A percentile compares a stretch with the other conserved stretches of the same genome.
These are phyloP conservation scores for Campylomormyrus tamandua DNA, from an alignment of 2,113 vertebrate genomes.

Conservation along the genomic window DNA sequence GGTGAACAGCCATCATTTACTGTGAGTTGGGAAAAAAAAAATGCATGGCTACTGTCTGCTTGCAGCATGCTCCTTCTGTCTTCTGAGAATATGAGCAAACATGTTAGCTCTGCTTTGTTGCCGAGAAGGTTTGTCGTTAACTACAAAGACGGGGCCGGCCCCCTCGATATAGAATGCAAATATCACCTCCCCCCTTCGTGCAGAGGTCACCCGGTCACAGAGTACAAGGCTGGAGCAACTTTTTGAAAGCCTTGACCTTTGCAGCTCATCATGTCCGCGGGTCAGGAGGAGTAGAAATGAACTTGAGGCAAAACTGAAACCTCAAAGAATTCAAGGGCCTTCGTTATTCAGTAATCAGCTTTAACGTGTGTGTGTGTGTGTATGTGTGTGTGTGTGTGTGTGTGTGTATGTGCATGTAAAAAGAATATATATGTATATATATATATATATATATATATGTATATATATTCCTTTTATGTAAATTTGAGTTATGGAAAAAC, in stretches of 20 bases:
- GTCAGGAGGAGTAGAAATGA: not conserved
- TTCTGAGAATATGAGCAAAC: not conserved
- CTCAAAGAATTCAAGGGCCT: not conserved
- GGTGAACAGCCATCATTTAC: constrained; percentile 8
- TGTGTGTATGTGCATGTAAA: not conserved
- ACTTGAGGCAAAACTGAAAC: constrained; percentile 8
- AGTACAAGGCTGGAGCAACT: not conserved
- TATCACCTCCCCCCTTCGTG: not conserved
- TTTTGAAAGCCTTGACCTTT: constrained; percentile 11
- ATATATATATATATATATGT: not conserved
- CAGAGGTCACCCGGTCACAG: constrained; percentile 9
- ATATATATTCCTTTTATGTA: not conserved
- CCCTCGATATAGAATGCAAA: constrained; percentile 19
- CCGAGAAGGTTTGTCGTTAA: not conserved
- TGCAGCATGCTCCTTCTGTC: not conserved
- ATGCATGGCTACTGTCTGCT: not conserved
- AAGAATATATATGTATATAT: not conserved
- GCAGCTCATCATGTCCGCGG: not conserved
- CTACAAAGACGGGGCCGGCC: not conserved
- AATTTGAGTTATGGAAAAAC: not conserved
- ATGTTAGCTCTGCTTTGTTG: not conserved
- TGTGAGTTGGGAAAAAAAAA: not conserved
- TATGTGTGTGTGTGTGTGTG: not conserved
- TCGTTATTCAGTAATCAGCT: not conserved
- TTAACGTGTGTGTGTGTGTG: not conserved